Evolutionary conservation across 2,113 vertebrate species (phyloP).

Genomic region (Hyperopisus bebe): DNA sequence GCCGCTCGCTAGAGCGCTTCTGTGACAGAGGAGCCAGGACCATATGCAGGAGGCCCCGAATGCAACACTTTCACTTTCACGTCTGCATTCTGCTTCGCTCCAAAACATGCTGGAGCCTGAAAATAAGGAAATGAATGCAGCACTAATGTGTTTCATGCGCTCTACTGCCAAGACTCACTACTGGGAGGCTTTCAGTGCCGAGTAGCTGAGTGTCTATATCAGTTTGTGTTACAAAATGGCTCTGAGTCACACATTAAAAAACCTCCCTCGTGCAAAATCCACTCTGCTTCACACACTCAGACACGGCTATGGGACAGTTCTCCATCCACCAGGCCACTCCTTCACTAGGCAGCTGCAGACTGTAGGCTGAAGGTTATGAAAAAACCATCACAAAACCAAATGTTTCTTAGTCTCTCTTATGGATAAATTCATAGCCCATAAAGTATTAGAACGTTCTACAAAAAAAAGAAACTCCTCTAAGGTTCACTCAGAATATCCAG

Average conservation of each 20-base stretch:
- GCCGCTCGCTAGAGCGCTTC: neutral
- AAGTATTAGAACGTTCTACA: neutral
- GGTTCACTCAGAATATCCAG: neutral
- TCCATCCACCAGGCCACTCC: neutral
- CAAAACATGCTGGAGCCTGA: neutral
- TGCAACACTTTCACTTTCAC: slow-evolving; percentile 16
- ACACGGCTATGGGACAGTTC: neutral
- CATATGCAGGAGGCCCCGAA: slow-evolving; percentile 18
- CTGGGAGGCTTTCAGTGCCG: neutral
- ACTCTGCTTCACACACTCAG: neutral
- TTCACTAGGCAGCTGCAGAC: neutral
- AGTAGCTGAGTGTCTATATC: neutral
- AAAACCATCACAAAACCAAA: neutral
- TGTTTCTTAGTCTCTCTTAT: neutral
- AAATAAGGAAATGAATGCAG: slow-evolving; percentile 8
- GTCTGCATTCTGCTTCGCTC: slow-evolving; percentile 17
- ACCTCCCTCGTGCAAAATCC: neutral
- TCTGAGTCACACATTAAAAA: neutral
- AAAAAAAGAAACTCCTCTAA: neutral
- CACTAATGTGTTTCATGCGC: neutral
- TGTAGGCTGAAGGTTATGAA: neutral
- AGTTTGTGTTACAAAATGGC: neutral
- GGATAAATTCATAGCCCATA: neutral
- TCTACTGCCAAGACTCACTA: neutral
- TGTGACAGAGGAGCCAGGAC: neutral